Evolutionary conservation across 2,888 invertebrate genomes (phyloP).

Genomic region (Gryllus longicercus): DNA sequence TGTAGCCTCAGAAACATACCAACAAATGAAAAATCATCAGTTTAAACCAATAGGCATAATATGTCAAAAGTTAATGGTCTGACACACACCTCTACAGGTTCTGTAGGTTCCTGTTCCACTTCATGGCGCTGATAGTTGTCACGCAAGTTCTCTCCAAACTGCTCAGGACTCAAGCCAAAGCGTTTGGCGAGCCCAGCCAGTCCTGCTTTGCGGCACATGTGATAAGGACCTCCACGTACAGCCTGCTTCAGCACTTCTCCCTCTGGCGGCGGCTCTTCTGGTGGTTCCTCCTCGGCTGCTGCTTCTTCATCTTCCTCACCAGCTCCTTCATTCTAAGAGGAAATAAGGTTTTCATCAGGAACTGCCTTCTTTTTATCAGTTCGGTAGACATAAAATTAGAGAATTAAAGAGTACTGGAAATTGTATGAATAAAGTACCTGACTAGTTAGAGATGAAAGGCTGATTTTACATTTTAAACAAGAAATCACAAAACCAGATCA

Average conservation of each 20-base stretch:
- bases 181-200: constrained; percentile 79
- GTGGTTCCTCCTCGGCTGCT: constrained; percentile 52
- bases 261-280: constrained; percentile 50
- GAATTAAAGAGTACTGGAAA: too few species aligned
- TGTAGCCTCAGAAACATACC: too few species aligned
- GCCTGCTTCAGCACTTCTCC: constrained; percentile 74
- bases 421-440: too few species aligned
- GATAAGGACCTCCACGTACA: constrained; percentile 81
- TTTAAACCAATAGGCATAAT: too few species aligned
- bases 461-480: too few species aligned
- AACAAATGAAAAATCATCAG: too few species aligned
- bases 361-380: too few species aligned
- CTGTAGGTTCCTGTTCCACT: constrained; percentile 86
- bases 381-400: too few species aligned
- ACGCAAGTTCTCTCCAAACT: constrained; percentile 93
- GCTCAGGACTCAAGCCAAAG: constrained; percentile 89
- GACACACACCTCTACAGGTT: constrained; percentile 61
- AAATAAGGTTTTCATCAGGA: not conserved
- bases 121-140: constrained; percentile 95
- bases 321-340: constrained; percentile 57
- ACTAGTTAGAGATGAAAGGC: too few species aligned
- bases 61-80: constrained; percentile 56
- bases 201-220: constrained; percentile 80
- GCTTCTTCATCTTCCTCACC: constrained; percentile 52
- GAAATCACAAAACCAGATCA: too few species aligned